phyloP scores from a whole-genome alignment of 2,797 vertebrate species.

The Enteromius paludinosus region DNA sequence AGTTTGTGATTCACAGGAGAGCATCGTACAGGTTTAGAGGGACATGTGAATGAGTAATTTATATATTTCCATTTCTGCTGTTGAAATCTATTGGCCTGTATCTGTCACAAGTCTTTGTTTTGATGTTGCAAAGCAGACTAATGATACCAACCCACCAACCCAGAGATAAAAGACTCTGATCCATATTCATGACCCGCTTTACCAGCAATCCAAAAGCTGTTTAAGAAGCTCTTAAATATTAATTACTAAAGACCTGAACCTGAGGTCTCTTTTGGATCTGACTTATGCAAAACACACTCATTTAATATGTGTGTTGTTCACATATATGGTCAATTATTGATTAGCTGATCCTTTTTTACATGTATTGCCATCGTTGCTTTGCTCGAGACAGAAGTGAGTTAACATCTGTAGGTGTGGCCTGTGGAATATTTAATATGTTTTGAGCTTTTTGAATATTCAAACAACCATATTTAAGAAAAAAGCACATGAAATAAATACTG shows the following conservation, averaged over 20 bases:
- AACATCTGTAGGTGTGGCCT: conserved; percentile 14
- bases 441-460: conserved; percentile 1
- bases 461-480: conserved; percentile 2
- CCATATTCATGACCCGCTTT: conserved; percentile 29
- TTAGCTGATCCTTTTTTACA: conserved; percentile 17
- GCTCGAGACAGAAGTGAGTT: background rate
- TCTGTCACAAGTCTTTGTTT: conserved; percentile 5
- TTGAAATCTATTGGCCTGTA: background rate
- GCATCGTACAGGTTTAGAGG: background rate
- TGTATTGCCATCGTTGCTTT: background rate
- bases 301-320: background rate
- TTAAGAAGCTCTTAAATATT: conserved; percentile 30
- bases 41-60: background rate
- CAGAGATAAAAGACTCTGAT: conserved; percentile 33
- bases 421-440: background rate
- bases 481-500: background rate
- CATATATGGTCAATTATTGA: conserved; percentile 9
- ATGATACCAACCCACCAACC: background rate
- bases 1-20: background rate
- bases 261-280: background rate
- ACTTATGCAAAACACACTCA: background rate
- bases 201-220: conserved; percentile 13
- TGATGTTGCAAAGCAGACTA: background rate
- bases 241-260: background rate
- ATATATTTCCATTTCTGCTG: background rate